Conservation (phyloP, 2,888 invertebrate genomes). For the Stenotaenia linearis region DNA sequence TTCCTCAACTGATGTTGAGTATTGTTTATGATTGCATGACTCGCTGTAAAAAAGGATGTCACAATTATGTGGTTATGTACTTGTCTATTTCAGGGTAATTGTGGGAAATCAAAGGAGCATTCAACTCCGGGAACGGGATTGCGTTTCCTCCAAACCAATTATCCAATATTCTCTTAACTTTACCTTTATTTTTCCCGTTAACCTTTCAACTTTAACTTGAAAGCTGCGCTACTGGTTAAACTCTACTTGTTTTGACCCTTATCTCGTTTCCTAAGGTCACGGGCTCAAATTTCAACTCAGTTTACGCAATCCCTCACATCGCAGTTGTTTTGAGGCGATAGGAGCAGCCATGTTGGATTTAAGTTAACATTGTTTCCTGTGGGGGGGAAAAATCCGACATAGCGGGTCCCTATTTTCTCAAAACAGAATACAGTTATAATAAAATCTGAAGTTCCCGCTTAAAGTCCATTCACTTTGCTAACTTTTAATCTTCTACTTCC, state of each 20-base stretch:
- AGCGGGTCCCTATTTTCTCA: too few relatives aligned
- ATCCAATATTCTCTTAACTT: too few relatives aligned
- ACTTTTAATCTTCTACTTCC: conserved; percentile 24
- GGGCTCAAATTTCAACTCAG: neutral
- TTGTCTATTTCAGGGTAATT: neutral
- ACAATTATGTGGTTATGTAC: neutral
- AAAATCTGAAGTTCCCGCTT: too few relatives aligned
- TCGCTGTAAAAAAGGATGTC: neutral
- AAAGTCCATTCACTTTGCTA: too few relatives aligned
- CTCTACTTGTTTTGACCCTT: neutral
- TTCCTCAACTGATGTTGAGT: neutral
- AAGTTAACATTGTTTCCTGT: too few relatives aligned
- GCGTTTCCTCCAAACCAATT: neutral
- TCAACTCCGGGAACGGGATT: neutral
- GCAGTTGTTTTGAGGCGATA: too few relatives aligned
- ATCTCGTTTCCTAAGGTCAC: neutral
- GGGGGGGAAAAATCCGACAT: too few relatives aligned
- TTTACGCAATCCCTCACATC: too few relatives aligned
- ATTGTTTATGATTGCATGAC: neutral
- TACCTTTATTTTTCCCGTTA: too few relatives aligned
- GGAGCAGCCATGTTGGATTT: too few relatives aligned
- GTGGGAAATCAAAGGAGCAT: neutral
- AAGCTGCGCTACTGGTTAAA: neutral
- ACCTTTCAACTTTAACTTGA: too few relatives aligned
- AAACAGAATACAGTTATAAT: too few relatives aligned